phyloP scores from a whole-genome alignment of 2,888 invertebrate genomes.

The Erannis defoliaria region DNA sequence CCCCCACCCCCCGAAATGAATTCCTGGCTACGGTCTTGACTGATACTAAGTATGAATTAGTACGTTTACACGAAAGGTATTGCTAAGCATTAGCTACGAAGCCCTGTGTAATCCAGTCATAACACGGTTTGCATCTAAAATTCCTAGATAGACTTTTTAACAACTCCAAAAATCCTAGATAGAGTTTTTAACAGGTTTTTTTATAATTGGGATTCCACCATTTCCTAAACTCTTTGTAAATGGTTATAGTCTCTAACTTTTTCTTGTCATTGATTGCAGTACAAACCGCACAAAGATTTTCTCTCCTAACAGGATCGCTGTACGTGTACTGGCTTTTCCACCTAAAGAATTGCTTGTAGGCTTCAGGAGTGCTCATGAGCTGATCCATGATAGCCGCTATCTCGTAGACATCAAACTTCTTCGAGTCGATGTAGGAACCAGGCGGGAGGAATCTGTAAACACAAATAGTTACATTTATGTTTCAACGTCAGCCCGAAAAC shows the following conservation, averaged over 20 bases:
- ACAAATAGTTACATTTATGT: neutral
- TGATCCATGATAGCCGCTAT: slow-evolving; percentile 63
- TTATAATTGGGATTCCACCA: slow-evolving; percentile 67
- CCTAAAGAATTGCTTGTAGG: slow-evolving; percentile 62
- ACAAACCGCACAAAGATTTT: slow-evolving; percentile 69
- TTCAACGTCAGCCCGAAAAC: too few relatives aligned
- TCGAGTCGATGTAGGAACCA: slow-evolving; percentile 68
- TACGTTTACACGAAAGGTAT: too few relatives aligned
- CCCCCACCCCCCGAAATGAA: too few relatives aligned
- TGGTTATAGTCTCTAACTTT: slow-evolving; percentile 46
- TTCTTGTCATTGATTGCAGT: slow-evolving; percentile 61
- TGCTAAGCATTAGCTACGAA: too few relatives aligned
- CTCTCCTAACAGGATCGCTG: slow-evolving; percentile 49
- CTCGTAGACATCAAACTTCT: slow-evolving; percentile 45
- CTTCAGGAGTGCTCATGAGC: slow-evolving; percentile 55
- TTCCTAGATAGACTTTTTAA: too few relatives aligned
- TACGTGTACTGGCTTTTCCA: slow-evolving; percentile 67
- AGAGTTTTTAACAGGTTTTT: neutral
- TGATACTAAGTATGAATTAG: too few relatives aligned
- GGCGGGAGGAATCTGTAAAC: slow-evolving; percentile 6
- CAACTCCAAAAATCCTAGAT: neutral
- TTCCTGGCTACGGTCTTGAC: too few relatives aligned
- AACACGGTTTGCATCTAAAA: too few relatives aligned
- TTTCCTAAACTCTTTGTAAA: slow-evolving; percentile 60
- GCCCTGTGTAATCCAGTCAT: too few relatives aligned